These are phyloP conservation scores for Tolmerus cingulatus DNA, from an alignment of 2,888 invertebrate species.

Conservation along the genomic window DNA sequence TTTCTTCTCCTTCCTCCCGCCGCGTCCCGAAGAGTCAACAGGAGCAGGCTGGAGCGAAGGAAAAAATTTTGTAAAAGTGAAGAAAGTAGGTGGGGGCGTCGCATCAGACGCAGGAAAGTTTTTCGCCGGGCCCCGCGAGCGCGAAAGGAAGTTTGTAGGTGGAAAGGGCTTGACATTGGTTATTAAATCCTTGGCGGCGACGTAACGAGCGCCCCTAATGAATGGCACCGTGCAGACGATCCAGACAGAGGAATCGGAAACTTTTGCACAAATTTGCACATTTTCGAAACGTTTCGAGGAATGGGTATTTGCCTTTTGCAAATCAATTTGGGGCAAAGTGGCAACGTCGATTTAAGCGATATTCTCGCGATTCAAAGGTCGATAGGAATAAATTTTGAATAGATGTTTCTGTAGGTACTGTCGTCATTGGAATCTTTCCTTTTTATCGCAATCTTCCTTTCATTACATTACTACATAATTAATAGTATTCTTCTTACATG, in stretches of 20 bases:
- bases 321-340: not conserved
- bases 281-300: not conserved
- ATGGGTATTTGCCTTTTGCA: not conserved
- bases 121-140: not conserved
- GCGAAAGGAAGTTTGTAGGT: conserved; percentile 2
- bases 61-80: not conserved
- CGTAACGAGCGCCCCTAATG: conserved; percentile 5
- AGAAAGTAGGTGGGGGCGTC: not conserved
- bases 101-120: conserved; percentile 21
- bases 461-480: too few species aligned
- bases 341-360: not conserved
- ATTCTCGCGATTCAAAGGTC: not conserved
- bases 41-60: not conserved
- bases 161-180: not conserved
- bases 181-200: conserved; percentile 22
- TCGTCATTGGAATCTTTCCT: too few species aligned
- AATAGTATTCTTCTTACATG: too few species aligned
- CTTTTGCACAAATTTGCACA: not conserved
- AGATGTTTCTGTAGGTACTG: not conserved
- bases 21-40: conserved; percentile 33
- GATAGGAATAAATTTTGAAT: not conserved
- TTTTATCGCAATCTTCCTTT: too few species aligned
- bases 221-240: not conserved
- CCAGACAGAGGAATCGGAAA: not conserved
- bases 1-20: not conserved